Evolutionary conservation across 2,113 vertebrate species (phyloP), one percentile per base, ranked within the genome.

Genomic region (Apteryx owenii): DNA sequence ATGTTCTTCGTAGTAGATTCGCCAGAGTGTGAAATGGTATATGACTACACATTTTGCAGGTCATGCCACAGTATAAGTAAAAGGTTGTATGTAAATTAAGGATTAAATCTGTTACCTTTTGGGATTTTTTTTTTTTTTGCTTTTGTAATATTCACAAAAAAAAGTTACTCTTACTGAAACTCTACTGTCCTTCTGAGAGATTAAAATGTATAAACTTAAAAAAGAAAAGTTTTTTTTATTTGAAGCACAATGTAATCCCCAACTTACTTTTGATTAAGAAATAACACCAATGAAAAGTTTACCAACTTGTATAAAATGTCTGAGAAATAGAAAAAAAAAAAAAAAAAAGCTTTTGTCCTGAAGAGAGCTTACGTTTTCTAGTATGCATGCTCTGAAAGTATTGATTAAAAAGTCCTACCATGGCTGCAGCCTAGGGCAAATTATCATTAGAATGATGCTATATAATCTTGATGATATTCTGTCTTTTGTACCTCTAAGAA

Each of bases 281-380:
- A 38, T 36, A 48, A 1, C 7, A 60, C 1, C 1, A 76, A 19
- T 21, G 3, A 58, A 78, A 65, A 80, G 1, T 64, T 69, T 64
- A 54, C 4, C 2, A 56, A 20, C 8, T 33, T 64, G 13, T 4
- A 50, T 36, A 48, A 85, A 70, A 69, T 48, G 26, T 54, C 18
- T 61, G 2, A 21, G 19, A 73, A 80, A 66, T 3, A 0, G 6
- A 26, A 69, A 87, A 69, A 64, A 70, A 44, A 20, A 20, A 12
- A 16, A 46, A 17, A 9, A 1, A 38, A 38, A 38, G 0, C 0
- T n/a, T 79, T 50, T 56, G 8, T 54, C 9, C 7, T 33, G 31
- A 78, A 71, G 20, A 48, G 1, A 48, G 7, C 2, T 81, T 89
- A 54, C 2, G 11, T 33, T 70, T 82, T 83, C 29, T 48, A 51